Conservation (phyloP, 2,888 invertebrate genomes). For the Drosophila hamatofila region DNA sequence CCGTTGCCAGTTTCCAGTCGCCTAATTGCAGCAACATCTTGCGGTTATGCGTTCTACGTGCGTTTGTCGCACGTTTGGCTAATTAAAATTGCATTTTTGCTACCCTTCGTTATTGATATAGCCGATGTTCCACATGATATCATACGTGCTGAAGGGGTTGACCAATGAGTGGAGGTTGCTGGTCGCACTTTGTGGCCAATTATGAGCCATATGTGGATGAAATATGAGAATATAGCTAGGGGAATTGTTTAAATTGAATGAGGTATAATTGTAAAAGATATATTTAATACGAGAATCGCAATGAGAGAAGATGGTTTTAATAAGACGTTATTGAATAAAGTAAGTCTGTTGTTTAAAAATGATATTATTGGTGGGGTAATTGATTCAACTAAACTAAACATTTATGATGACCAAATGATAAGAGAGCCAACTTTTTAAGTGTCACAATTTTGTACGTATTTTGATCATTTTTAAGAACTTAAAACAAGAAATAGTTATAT, state of each 20-base stretch:
- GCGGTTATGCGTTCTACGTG: slow-evolving; percentile 75
- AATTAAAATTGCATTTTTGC: slow-evolving; percentile 78
- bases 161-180: not conserved
- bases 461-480: too few species aligned
- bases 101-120: slow-evolving; percentile 53
- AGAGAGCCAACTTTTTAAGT: too few species aligned
- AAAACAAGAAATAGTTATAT: too few species aligned
- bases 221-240: not conserved
- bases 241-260: not conserved
- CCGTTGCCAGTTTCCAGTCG: slow-evolving; percentile 22
- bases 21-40: slow-evolving; percentile 78
- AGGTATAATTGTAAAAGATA: not conserved
- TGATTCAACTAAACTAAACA: too few species aligned
- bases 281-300: not conserved
- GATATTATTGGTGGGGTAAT: too few species aligned
- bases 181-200: slow-evolving; percentile 26
- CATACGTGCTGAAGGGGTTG: slow-evolving; percentile 21
- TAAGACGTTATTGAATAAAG: not conserved
- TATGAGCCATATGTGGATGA: slow-evolving; percentile 7
- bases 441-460: too few species aligned
- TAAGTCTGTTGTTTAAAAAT: too few species aligned
- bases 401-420: too few species aligned
- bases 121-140: slow-evolving; percentile 39
- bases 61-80: slow-evolving; percentile 73
- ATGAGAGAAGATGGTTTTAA: not conserved